Evolutionary conservation across 92 coral and sea anemone genomes (phyloP).

Genomic region (Paramuricea clavata): DNA sequence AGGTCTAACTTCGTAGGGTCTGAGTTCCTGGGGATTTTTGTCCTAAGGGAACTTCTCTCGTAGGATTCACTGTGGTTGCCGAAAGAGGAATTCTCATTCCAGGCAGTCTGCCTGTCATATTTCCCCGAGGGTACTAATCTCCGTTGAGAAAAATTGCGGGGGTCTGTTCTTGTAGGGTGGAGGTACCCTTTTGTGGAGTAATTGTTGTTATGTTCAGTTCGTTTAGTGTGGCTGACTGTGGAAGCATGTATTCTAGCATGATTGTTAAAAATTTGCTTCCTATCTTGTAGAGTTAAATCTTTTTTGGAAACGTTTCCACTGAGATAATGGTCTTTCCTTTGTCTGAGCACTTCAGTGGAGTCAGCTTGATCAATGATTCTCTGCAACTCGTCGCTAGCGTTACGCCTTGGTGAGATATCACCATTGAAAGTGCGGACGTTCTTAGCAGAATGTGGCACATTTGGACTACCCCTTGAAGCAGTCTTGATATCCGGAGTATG

Average conservation of each 20-base stretch:
- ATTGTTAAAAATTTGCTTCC: slow-evolving; percentile 2
- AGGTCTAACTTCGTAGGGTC: neutral
- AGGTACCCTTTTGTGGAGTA: neutral
- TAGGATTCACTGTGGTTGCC: neutral
- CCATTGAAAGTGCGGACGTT: neutral
- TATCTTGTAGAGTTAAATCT: neutral
- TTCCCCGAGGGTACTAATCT: slow-evolving; percentile 1
- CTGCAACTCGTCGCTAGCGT: slow-evolving; percentile 17
- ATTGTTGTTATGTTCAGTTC: neutral
- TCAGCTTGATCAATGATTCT: slow-evolving; percentile 15
- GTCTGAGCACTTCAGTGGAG: neutral
- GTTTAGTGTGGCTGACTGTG: neutral
- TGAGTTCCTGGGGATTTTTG: neutral
- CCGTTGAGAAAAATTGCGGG: neutral
- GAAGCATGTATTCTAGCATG: neutral
- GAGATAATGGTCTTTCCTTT: neutral
- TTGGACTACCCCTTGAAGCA: neutral
- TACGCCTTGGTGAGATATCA: neutral
- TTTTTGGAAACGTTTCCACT: neutral
- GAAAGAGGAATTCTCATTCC: neutral
- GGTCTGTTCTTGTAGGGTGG: neutral
- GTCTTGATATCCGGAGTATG: too few species aligned
- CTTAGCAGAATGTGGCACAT: neutral
- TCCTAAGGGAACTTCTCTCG: neutral
- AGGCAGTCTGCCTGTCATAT: neutral